Evolutionary conservation across 1,140 invertebrate genomes (phyloP).

Genomic region (Lordiphosa stackelbergi): DNA sequence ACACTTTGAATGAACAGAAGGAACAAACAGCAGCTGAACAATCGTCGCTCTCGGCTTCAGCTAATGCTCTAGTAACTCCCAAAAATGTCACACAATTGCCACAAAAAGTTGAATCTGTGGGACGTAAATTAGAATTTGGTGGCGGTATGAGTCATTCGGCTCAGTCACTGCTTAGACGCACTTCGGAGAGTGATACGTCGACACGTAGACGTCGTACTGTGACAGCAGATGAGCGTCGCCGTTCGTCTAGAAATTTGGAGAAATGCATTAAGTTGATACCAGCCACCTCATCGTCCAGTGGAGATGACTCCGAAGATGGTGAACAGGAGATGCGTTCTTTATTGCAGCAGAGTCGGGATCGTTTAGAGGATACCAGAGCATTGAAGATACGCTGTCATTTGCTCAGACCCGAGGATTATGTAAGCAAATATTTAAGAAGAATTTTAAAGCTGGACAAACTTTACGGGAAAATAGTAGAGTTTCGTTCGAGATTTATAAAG

Average conservation of each 20-base stretch:
- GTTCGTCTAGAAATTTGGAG: constrained; percentile 69
- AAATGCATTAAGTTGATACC: constrained; percentile 69
- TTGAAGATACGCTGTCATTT: constrained; percentile 75
- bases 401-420: constrained; percentile 75
- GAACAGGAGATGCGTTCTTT: constrained; percentile 74
- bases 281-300: constrained; percentile 62
- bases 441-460: too few species aligned
- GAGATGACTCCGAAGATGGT: constrained; percentile 64
- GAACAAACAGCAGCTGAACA: constrained; percentile 31
- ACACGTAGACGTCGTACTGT: constrained; percentile 64
- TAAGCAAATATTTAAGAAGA: constrained; percentile 34
- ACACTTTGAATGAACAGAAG: constrained; percentile 21
- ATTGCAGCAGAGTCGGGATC: constrained; percentile 62
- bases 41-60: constrained; percentile 57
- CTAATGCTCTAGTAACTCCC: constrained; percentile 62
- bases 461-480: too few species aligned
- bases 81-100: constrained; percentile 32
- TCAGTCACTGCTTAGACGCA: constrained; percentile 63
- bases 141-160: constrained; percentile 68
- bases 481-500: too few species aligned
- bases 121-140: constrained; percentile 72
- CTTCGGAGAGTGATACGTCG: constrained; percentile 74
- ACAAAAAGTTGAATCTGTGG: constrained; percentile 47
- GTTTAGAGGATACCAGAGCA: constrained; percentile 69
- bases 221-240: constrained; percentile 65